Percentiles rank a stretch among this genome's conserved stretches.
These are phyloP conservation scores for Heterodera carotae DNA, from an alignment of 1,140 invertebrate species.

Conservation along the genomic window DNA sequence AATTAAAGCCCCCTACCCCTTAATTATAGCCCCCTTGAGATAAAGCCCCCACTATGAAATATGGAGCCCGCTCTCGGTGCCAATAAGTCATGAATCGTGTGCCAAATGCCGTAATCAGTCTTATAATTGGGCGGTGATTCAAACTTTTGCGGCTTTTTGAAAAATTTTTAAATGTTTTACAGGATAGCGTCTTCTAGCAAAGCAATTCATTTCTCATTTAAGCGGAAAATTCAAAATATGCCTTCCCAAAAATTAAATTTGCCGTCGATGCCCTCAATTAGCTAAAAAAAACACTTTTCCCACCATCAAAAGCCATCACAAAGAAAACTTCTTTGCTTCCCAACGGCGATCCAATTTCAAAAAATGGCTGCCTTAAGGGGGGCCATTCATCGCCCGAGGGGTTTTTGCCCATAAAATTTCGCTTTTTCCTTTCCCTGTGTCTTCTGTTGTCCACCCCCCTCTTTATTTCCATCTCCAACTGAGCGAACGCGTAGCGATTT, in stretches of 20 bases:
- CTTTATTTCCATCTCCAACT: neutral
- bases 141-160: no score
- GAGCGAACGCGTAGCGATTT: neutral
- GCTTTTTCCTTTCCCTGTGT: neutral
- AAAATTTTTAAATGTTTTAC: no score
- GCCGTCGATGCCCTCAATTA: neutral
- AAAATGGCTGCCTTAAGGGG: neutral
- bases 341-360: neutral
- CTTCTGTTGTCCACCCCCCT: neutral
- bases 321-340: neutral
- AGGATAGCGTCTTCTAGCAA: no score
- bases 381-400: neutral
- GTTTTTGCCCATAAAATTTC: neutral
- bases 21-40: neutral
- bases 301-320: neutral
- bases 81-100: no score
- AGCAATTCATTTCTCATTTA: no score
- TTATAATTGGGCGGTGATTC: no score
- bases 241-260: neutral
- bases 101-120: no score
- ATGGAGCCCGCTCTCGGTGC: no score
- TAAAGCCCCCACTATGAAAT: no score
- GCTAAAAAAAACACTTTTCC: no score
- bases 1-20: no score
- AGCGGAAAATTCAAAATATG: neutral